These are phyloP conservation scores for Atrichornis clamosus DNA, from an alignment of 2,113 vertebrate species.

Conservation along the genomic window DNA sequence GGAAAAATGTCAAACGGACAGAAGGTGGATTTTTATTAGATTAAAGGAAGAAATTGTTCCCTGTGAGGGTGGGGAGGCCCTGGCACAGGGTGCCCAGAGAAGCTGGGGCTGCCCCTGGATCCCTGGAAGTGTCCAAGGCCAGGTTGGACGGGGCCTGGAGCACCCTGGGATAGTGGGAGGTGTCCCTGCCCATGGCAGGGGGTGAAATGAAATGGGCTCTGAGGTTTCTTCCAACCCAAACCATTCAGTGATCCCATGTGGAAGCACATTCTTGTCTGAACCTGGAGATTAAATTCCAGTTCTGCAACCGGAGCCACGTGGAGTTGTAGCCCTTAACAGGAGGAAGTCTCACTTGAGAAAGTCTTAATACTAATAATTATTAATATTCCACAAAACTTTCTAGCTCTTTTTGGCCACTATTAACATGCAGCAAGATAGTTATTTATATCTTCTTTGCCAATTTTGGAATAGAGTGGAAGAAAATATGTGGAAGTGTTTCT, in stretches of 20 bases:
- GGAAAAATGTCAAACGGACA: neutral
- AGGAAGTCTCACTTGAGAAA: neutral
- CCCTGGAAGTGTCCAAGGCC: neutral
- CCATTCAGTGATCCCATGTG: neutral
- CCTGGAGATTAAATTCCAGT: neutral
- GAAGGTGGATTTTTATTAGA: neutral
- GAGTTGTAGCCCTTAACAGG: neutral
- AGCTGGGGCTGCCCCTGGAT: neutral
- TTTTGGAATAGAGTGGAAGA: neutral
- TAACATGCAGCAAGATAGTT: neutral
- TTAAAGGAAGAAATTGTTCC: neutral
- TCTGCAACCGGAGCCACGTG: neutral
- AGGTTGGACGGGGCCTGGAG: neutral
- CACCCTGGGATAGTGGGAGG: neutral
- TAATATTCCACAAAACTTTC: neutral
- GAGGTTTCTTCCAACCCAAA: neutral
- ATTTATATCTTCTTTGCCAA: neutral
- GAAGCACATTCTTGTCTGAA: neutral
- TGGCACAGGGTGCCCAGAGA: neutral
- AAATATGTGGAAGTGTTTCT: neutral
- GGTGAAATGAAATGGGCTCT: rapidly evolving
- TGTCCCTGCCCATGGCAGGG: neutral
- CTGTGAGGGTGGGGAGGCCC: neutral
- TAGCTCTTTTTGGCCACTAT: neutral
- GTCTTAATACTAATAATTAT: neutral